Percentiles rank a stretch among this genome's conserved stretches.
These are phyloP conservation scores for Hypena proboscidalis DNA, from an alignment of 2,888 invertebrate genomes.

Conservation along the genomic window DNA sequence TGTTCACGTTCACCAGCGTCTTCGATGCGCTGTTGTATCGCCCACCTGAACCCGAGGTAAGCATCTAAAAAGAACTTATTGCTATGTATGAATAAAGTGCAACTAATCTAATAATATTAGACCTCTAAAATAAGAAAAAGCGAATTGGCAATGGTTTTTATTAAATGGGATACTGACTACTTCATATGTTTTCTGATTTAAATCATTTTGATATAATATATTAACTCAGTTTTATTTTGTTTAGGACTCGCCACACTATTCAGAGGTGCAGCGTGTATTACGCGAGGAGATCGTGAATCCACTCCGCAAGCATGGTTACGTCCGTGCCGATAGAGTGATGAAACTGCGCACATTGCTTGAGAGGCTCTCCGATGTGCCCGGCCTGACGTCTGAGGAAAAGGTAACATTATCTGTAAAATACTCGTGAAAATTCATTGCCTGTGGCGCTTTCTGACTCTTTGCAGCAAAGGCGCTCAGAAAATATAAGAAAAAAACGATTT, in stretches of 20 bases:
- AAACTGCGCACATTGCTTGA: slow-evolving; percentile 95
- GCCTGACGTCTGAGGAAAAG: slow-evolving; percentile 96
- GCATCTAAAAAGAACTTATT: no score
- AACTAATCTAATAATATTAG: no score
- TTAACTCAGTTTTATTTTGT: not conserved
- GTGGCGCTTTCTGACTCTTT: no score
- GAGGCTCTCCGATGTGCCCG: slow-evolving; percentile 94
- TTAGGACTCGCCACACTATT: slow-evolving; percentile 85
- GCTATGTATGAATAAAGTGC: no score
- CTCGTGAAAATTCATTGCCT: no score
- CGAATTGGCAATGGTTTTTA: no score
- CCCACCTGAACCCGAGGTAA: slow-evolving; percentile 88
- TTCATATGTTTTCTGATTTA: no score
- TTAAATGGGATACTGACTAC: no score
- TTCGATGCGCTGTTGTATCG: slow-evolving; percentile 96
- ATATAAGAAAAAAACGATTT: no score
- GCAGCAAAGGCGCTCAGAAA: no score
- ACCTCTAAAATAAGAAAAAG: no score
- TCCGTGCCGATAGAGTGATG: slow-evolving; percentile 98
- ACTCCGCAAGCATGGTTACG: slow-evolving; percentile 94
- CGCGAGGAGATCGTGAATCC: slow-evolving; percentile 99
- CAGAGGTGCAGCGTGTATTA: slow-evolving; percentile 93
- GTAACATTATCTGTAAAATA: slow-evolving; percentile 61
- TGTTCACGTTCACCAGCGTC: slow-evolving; percentile 98
- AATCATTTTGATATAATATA: no score